Conservation (phyloP, 2,113 vertebrate species). For the Gobio gobio region DNA sequence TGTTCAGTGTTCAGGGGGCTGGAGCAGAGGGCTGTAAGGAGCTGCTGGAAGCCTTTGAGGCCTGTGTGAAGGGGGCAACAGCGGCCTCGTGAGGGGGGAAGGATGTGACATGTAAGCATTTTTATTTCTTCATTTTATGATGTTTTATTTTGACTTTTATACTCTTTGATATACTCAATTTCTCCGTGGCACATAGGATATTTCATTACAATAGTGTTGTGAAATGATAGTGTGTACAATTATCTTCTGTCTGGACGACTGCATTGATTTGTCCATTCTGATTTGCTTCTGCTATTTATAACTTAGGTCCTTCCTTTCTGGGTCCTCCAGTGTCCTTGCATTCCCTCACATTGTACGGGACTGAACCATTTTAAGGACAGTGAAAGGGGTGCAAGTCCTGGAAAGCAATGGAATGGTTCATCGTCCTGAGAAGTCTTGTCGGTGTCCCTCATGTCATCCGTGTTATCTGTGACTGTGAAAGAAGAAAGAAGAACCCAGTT, state of each 20-base stretch:
- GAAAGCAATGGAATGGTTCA: conserved; percentile 21
- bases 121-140: neutral
- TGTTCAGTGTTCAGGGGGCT: conserved; percentile 69
- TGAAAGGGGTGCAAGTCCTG: conserved; percentile 33
- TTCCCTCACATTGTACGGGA: conserved; percentile 57
- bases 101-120: neutral
- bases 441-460: conserved; percentile 30
- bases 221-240: neutral
- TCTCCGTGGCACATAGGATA: neutral
- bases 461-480: conserved; percentile 24
- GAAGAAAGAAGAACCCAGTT: neutral
- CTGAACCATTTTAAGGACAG: conserved; percentile 57
- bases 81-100: conserved; percentile 62
- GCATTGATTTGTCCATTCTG: conserved; percentile 8
- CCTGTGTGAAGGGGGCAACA: conserved; percentile 72
- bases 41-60: conserved; percentile 75
- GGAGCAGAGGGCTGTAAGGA: conserved; percentile 69
- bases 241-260: neutral
- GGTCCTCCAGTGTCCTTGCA: conserved; percentile 57
- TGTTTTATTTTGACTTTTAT: neutral
- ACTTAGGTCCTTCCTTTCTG: conserved; percentile 52
- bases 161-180: neutral
- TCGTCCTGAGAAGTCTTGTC: conserved; percentile 37
- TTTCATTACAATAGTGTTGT: neutral
- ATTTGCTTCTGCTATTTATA: conserved; percentile 1